phyloP scores from a whole-genome alignment of 2,888 invertebrate species.

The Eilema depressum region DNA sequence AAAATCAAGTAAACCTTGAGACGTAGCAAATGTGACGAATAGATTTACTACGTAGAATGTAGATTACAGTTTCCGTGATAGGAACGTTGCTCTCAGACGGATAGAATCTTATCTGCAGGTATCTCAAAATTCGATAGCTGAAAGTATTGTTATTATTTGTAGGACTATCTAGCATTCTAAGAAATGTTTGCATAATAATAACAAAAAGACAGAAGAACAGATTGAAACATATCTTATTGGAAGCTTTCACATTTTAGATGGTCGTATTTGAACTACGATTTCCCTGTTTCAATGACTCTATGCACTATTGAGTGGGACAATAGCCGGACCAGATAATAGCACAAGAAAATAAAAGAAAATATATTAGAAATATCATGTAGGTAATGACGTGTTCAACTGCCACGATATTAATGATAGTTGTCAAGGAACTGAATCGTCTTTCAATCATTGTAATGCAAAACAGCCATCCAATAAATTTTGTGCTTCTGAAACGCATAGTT shows the following conservation, averaged over 20 bases:
- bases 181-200: slow-evolving; percentile 43
- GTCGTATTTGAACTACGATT: neutral
- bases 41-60: slow-evolving; percentile 38
- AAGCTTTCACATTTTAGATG: neutral
- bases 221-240: neutral
- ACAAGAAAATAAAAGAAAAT: slow-evolving; percentile 1
- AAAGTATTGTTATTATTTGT: slow-evolving; percentile 44
- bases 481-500: slow-evolving; percentile 25
- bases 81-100: slow-evolving; percentile 31
- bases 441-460: slow-evolving; percentile 58
- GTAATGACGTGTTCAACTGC: slow-evolving; percentile 24
- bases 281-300: neutral
- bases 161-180: slow-evolving; percentile 24
- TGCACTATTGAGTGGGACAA: neutral
- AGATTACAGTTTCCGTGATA: slow-evolving; percentile 31
- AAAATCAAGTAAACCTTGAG: slow-evolving; percentile 15
- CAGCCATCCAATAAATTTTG: slow-evolving; percentile 43
- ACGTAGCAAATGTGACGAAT: slow-evolving; percentile 28
- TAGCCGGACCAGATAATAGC: neutral
- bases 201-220: slow-evolving; percentile 29
- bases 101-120: slow-evolving; percentile 31
- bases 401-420: slow-evolving; percentile 39
- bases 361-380: slow-evolving; percentile 22
- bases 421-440: slow-evolving; percentile 49
- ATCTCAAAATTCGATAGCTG: slow-evolving; percentile 40